Evolutionary conservation across 2,797 vertebrate species (phyloP).

Genomic region (Meda fulgida): DNA sequence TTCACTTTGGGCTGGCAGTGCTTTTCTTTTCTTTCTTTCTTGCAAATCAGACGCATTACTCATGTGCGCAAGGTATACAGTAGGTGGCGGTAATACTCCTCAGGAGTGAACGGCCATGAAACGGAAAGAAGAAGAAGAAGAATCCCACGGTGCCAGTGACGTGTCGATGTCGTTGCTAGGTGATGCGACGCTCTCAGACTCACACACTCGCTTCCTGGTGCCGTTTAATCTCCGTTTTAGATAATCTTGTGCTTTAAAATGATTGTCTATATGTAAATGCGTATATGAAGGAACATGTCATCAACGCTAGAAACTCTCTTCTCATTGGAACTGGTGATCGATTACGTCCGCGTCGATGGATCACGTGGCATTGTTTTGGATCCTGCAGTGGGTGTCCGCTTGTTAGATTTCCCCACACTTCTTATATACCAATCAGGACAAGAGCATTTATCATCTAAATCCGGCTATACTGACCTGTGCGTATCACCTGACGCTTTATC

Average conservation of each 20-base stretch:
- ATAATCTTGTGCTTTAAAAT: not conserved
- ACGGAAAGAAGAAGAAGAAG: no score
- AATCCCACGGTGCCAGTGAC: not conserved
- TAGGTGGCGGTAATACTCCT: no score
- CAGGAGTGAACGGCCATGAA: no score
- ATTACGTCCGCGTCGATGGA: conserved; percentile 33
- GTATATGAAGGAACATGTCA: conserved; percentile 3
- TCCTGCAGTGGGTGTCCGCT: conserved; percentile 35
- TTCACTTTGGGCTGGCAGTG: conserved; percentile 34
- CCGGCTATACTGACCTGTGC: not conserved
- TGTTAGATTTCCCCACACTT: conserved; percentile 56
- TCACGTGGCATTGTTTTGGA: not conserved
- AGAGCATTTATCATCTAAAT: not conserved
- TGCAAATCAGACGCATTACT: no score
- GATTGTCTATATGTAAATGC: not conserved
- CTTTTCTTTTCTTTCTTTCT: no score
- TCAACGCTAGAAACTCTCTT: conserved; percentile 39
- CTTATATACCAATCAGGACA: conserved; percentile 34
- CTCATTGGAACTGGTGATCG: conserved; percentile 51
- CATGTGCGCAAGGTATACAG: no score
- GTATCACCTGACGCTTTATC: not conserved
- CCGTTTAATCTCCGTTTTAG: not conserved
- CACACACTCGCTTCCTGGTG: not conserved
- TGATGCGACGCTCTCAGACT: conserved; percentile 19
- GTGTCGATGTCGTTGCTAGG: conserved; percentile 19